These are phyloP conservation scores for Nipponia nippon DNA, from an alignment of 2,113 vertebrate species.

Conservation along the genomic window DNA sequence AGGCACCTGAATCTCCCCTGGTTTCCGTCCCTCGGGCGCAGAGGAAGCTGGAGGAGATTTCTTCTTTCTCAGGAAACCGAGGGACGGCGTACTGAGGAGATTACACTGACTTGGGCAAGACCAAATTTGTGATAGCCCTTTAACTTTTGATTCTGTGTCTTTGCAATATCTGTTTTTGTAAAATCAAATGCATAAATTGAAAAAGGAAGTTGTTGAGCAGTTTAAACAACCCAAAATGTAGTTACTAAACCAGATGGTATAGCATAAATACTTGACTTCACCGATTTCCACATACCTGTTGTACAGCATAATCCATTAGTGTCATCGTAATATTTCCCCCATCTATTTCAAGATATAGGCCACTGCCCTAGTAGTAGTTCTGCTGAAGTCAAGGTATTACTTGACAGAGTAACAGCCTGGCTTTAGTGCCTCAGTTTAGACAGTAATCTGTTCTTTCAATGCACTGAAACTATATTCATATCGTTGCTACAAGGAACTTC, in stretches of 20 bases:
- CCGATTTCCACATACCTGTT: too few relatives aligned
- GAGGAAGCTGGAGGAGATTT: not conserved
- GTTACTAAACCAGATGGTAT: not conserved
- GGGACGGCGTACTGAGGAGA: not conserved
- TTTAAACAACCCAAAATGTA: not conserved
- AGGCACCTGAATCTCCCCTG: not conserved
- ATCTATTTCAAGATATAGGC: not conserved
- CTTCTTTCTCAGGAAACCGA: not conserved
- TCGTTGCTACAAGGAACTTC: not conserved
- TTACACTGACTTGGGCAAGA: not conserved
- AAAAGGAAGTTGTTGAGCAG: not conserved
- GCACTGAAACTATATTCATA: not conserved
- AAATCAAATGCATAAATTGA: not conserved
- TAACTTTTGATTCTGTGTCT: not conserved
- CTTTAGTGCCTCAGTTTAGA: not conserved
- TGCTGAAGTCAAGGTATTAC: not conserved
- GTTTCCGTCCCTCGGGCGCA: not conserved
- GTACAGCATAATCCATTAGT: not conserved
- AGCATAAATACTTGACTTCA: not conserved
- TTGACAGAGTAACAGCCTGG: not conserved
- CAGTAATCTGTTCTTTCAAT: not conserved
- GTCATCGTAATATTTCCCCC: not conserved
- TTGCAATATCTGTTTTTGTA: not conserved
- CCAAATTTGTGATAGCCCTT: not conserved
- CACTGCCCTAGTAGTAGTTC: not conserved